Conservation (phyloP, 2,797 vertebrate species). For the Arremon aurantiirostris region DNA sequence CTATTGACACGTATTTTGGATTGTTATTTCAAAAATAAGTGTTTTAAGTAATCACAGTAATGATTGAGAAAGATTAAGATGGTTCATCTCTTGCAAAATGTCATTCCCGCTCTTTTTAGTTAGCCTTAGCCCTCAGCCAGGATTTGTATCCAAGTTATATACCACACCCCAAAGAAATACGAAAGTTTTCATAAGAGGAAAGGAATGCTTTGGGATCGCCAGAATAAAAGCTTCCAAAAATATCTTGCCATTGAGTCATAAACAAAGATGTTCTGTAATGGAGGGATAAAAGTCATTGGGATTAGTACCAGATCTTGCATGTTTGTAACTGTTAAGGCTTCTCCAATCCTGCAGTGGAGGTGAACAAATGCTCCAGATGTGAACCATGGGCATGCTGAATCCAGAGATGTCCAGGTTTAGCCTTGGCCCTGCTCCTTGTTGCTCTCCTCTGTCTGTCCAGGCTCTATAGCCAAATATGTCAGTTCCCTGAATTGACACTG, state of each 20-base stretch:
- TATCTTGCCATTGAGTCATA: not conserved
- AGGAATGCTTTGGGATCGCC: not conserved
- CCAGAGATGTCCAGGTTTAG: not conserved
- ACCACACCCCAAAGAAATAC: not conserved
- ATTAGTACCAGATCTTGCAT: not conserved
- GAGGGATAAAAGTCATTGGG: not conserved
- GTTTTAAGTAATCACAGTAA: not conserved
- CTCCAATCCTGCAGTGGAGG: not conserved
- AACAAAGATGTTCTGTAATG: not conserved
- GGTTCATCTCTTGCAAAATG: not conserved
- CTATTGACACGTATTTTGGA: not conserved
- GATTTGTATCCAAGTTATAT: not conserved
- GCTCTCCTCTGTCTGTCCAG: not conserved
- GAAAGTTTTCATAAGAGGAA: not conserved
- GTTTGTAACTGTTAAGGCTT: not conserved
- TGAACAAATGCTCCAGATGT: not conserved
- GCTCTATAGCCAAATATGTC: not conserved
- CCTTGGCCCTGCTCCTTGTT: not conserved
- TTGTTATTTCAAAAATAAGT: not conserved
- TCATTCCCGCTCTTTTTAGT: not conserved
- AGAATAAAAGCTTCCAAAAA: conserved; percentile 19
- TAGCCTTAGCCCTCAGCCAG: not conserved
- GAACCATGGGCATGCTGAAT: not conserved
- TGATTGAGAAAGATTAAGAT: not conserved
- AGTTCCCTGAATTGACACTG: not conserved